Evolutionary conservation across 2,888 invertebrate genomes (phyloP).

Genomic region (Oegoconia quadripuncta): DNA sequence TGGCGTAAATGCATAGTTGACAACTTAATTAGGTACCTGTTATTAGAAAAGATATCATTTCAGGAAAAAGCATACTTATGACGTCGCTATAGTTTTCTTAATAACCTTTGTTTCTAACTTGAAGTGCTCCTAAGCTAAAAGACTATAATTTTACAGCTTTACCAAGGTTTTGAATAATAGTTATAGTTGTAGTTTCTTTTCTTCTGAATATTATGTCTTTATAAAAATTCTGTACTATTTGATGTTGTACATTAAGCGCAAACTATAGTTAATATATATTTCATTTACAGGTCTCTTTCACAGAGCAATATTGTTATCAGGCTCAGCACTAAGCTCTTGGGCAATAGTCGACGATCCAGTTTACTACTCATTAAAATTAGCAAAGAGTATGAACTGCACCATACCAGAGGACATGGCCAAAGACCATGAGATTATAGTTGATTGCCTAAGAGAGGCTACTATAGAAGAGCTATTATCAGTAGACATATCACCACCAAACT

Average conservation of each 20-base stretch:
- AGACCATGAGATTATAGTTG: constrained; percentile 91
- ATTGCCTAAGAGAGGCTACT: constrained; percentile 87
- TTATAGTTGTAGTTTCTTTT: no score
- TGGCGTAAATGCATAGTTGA: no score
- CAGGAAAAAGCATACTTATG: no score
- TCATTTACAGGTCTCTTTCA: constrained; percentile 87
- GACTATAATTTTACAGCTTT: no score
- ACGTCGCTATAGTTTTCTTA: no score
- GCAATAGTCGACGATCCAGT: constrained; percentile 93
- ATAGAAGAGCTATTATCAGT: constrained; percentile 86
- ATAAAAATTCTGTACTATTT: background rate
- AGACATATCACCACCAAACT: constrained; percentile 89
- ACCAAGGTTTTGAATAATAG: no score
- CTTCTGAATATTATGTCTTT: background rate
- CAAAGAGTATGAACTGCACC: constrained; percentile 89
- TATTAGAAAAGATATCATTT: no score
- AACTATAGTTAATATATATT: background rate
- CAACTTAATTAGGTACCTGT: no score
- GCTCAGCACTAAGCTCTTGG: constrained; percentile 94
- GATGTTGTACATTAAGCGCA: background rate
- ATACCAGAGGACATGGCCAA: constrained; percentile 89
- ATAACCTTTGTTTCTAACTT: no score
- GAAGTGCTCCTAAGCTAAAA: no score
- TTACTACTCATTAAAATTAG: constrained; percentile 88
- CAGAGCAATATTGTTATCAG: constrained; percentile 90